A percentile compares a stretch with the other conserved stretches of the same genome.
phyloP scores from a whole-genome alignment of 2,113 vertebrate species.

The Centropus unirufus region DNA sequence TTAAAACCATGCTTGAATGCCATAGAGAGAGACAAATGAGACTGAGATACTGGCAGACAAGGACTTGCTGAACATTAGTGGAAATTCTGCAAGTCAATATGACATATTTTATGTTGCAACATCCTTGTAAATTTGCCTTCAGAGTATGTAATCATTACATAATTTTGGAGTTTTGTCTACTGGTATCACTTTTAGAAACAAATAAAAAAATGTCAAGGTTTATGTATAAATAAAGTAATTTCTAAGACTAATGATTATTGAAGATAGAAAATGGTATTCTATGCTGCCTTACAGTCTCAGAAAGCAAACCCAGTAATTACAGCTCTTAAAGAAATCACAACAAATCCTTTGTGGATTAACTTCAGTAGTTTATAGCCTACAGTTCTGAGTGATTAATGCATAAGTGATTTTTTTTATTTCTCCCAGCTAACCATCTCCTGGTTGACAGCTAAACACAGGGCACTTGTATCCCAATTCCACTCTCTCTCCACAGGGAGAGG shows the following conservation, averaged over 20 bases:
- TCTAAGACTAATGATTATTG: background rate
- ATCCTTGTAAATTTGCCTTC: background rate
- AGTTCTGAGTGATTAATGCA: background rate
- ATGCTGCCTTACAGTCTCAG: background rate
- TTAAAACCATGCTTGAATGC: background rate
- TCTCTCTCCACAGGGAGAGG: too few species aligned
- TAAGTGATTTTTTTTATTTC: background rate
- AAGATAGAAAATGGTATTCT: background rate
- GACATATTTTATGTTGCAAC: background rate
- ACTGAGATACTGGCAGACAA: background rate
- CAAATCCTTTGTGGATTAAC: background rate
- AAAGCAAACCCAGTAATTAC: background rate
- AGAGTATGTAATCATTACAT: background rate
- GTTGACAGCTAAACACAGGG: too few species aligned
- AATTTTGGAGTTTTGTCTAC: background rate
- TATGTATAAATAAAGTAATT: background rate
- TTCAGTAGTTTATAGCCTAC: background rate
- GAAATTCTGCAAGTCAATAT: background rate
- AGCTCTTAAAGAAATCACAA: background rate
- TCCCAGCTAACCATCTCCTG: too few species aligned
- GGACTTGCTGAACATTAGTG: background rate
- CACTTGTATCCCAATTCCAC: too few species aligned
- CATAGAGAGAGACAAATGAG: background rate
- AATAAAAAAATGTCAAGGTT: background rate
- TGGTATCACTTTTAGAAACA: background rate